phyloP scores from a whole-genome alignment of 2,113 vertebrate genomes.

The Psilopogon haemacephalus region DNA sequence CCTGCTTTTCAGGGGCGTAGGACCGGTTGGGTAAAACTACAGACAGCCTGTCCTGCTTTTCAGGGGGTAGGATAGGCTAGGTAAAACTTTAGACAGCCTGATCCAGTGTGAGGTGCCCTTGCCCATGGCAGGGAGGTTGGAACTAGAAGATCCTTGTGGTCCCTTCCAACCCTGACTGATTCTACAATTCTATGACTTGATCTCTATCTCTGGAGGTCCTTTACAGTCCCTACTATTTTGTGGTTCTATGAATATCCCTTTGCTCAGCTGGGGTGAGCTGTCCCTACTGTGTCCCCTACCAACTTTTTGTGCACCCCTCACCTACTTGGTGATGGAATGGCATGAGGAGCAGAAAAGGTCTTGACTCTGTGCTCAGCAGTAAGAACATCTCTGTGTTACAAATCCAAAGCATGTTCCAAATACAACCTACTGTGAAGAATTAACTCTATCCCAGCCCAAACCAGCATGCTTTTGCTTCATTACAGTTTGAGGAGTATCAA shows the following conservation, averaged over 20 bases:
- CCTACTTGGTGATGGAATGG: accelerated
- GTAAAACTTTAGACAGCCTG: too few species aligned
- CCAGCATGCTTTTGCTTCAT: background rate
- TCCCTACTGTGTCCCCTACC: background rate
- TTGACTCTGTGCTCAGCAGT: background rate
- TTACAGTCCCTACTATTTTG: too few species aligned
- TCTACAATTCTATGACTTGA: too few species aligned
- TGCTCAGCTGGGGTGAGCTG: background rate
- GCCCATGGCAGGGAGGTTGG: too few species aligned
- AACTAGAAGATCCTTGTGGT: too few species aligned
- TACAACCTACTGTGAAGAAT: background rate
- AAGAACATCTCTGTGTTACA: background rate
- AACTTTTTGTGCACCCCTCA: accelerated
- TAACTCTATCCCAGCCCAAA: background rate
- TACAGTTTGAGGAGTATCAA: background rate
- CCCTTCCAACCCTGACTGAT: too few species aligned
- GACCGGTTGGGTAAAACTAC: too few species aligned
- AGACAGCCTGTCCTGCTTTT: too few species aligned
- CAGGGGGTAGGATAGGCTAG: too few species aligned
- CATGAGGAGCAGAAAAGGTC: background rate
- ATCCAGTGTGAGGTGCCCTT: too few species aligned
- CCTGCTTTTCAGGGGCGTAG: too few species aligned
- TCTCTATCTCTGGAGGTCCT: too few species aligned
- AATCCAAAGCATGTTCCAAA: accelerated
- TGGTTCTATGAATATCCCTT: background rate